These are phyloP conservation scores for Sciurus niger DNA, from an alignment of 2,113 vertebrate species.

Conservation along the genomic window DNA sequence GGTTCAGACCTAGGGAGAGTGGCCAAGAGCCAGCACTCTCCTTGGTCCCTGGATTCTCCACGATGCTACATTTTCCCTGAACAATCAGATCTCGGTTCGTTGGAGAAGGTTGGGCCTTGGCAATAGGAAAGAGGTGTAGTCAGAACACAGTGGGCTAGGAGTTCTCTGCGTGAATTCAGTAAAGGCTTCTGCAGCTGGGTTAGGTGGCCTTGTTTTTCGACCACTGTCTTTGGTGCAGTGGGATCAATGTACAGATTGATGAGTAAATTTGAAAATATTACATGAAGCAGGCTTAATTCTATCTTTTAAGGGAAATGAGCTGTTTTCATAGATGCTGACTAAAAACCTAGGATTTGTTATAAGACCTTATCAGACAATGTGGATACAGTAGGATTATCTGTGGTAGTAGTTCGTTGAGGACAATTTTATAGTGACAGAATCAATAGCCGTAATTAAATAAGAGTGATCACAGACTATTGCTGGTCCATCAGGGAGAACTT, in stretches of 20 bases:
- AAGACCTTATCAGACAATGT: slow-evolving; percentile 22
- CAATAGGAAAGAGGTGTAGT: neutral
- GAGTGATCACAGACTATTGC: neutral
- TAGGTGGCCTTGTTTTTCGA: neutral
- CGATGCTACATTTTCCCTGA: neutral
- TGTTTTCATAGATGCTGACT: neutral
- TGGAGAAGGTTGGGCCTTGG: neutral
- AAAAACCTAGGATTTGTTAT: neutral
- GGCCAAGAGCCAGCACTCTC: neutral
- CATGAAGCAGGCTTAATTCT: neutral
- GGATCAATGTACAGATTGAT: neutral
- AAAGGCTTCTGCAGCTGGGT: neutral
- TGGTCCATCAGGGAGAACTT: neutral
- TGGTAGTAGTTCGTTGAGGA: neutral
- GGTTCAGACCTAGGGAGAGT: neutral
- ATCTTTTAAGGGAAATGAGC: neutral
- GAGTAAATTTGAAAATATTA: neutral
- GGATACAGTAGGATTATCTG: neutral
- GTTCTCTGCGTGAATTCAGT: neutral
- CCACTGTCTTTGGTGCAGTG: too few species aligned
- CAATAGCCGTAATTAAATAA: neutral
- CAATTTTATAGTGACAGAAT: neutral
- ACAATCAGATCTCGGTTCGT: neutral
- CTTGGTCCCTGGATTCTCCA: neutral
- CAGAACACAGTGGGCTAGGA: neutral